Percentiles rank a stretch among this genome's conserved stretches.
Evolutionary conservation across 2,888 invertebrate species (phyloP).

Genomic region (Mantis religiosa): DNA sequence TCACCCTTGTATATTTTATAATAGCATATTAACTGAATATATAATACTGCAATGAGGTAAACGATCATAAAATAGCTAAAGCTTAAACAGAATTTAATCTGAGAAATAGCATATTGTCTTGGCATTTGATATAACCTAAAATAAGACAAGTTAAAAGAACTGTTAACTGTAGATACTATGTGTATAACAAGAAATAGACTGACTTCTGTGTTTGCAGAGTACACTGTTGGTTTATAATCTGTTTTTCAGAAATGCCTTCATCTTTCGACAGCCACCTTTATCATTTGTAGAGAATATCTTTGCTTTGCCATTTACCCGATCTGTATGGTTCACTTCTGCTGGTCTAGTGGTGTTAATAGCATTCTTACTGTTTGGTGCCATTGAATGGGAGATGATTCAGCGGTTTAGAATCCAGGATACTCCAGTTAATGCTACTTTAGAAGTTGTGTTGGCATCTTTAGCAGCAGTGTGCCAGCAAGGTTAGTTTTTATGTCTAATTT

Average conservation of each 20-base stretch:
- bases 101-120: too few relatives aligned
- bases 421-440: slow-evolving; percentile 34
- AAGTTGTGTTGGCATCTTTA: slow-evolving; percentile 52
- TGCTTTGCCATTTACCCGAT: slow-evolving; percentile 59
- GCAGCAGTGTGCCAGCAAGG: slow-evolving; percentile 62
- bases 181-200: too few relatives aligned
- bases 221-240: background rate
- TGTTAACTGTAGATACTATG: too few relatives aligned
- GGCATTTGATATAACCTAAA: too few relatives aligned
- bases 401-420: background rate
- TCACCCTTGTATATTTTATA: too few relatives aligned
- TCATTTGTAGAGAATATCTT: slow-evolving; percentile 69
- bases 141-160: too few relatives aligned
- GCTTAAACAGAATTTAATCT: too few relatives aligned
- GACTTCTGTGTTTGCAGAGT: too few relatives aligned
- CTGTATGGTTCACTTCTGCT: slow-evolving; percentile 60
- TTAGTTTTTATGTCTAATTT: slow-evolving; percentile 27
- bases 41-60: too few relatives aligned
- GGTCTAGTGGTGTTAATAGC: slow-evolving; percentile 27
- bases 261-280: slow-evolving; percentile 68
- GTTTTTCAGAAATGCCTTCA: slow-evolving; percentile 51
- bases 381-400: slow-evolving; percentile 6
- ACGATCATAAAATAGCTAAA: too few relatives aligned
- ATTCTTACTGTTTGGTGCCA: slow-evolving; percentile 3
- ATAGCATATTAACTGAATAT: too few relatives aligned